Percentiles rank a stretch among this genome's conserved stretches.
These are phyloP conservation scores for Scaptomyza cyrtandrae DNA, from an alignment of 2,888 invertebrate species.

Conservation along the genomic window DNA sequence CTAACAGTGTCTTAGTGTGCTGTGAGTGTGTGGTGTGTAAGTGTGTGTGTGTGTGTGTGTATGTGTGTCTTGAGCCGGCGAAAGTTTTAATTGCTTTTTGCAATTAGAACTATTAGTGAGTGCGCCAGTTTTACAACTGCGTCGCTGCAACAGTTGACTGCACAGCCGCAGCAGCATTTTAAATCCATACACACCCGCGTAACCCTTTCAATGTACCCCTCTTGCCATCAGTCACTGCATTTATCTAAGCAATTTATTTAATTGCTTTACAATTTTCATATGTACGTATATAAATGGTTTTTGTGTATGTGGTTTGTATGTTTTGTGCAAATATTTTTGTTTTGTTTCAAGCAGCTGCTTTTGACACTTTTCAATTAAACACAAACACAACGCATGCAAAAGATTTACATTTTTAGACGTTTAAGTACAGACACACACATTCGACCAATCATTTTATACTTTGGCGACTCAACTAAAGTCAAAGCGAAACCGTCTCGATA, in stretches of 20 bases:
- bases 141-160: slow-evolving; percentile 72
- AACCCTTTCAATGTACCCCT: neutral
- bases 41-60: slow-evolving; percentile 5
- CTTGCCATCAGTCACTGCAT: neutral
- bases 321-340: slow-evolving; percentile 54
- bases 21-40: slow-evolving; percentile 8
- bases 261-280: slow-evolving; percentile 77
- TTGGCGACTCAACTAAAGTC: slow-evolving; percentile 10
- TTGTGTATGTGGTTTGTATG: slow-evolving; percentile 15
- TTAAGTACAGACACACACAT: neutral
- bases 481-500: slow-evolving; percentile 1
- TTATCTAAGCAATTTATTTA: slow-evolving; percentile 73
- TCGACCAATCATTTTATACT: slow-evolving; percentile 5
- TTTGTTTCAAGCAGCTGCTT: slow-evolving; percentile 29
- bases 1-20: slow-evolving; percentile 38
- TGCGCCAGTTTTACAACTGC: slow-evolving; percentile 71
- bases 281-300: slow-evolving; percentile 13
- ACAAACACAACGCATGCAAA: slow-evolving; percentile 1
- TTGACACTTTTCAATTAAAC: slow-evolving; percentile 35
- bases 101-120: slow-evolving; percentile 79
- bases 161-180: slow-evolving; percentile 65
- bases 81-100: slow-evolving; percentile 80
- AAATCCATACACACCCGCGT: slow-evolving; percentile 21
- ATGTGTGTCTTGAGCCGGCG: slow-evolving; percentile 73
- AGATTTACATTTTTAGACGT: slow-evolving; percentile 1